Percentiles rank a stretch among this genome's conserved stretches.
Evolutionary conservation across 2,113 vertebrate genomes (phyloP).

Genomic region (Gambusia affinis): DNA sequence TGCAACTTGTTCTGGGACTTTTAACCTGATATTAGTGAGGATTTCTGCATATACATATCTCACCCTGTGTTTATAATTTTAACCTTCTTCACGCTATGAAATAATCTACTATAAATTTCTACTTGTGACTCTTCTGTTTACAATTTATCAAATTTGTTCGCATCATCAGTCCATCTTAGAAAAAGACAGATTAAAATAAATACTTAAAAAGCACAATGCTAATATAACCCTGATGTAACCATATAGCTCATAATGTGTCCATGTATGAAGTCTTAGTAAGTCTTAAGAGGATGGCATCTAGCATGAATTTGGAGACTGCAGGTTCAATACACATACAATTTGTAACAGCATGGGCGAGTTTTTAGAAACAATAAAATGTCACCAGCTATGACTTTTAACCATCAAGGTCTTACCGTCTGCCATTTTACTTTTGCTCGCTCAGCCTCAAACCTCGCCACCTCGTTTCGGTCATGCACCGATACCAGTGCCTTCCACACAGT

Average conservation of each 20-base stretch:
- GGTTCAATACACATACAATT: neutral
- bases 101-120: too few species aligned
- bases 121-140: too few species aligned
- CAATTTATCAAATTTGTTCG: too few species aligned
- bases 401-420: conserved; percentile 85
- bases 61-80: too few species aligned
- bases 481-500: conserved; percentile 95
- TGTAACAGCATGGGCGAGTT: neutral
- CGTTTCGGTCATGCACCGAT: conserved; percentile 93
- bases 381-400: neutral
- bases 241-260: neutral
- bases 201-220: too few species aligned
- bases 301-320: neutral
- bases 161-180: too few species aligned
- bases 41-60: too few species aligned
- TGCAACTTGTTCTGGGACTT: too few species aligned
- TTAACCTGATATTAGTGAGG: too few species aligned
- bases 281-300: neutral
- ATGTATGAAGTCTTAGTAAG: neutral
- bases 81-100: too few species aligned
- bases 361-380: neutral
- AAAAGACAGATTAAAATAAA: too few species aligned
- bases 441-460: conserved; percentile 97
- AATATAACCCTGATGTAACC: too few species aligned
- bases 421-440: conserved; percentile 94